Evolutionary conservation across 2,113 vertebrate species (phyloP), one percentile per base, ranked within the genome.

Genomic region (Percopsis transmontana): DNA sequence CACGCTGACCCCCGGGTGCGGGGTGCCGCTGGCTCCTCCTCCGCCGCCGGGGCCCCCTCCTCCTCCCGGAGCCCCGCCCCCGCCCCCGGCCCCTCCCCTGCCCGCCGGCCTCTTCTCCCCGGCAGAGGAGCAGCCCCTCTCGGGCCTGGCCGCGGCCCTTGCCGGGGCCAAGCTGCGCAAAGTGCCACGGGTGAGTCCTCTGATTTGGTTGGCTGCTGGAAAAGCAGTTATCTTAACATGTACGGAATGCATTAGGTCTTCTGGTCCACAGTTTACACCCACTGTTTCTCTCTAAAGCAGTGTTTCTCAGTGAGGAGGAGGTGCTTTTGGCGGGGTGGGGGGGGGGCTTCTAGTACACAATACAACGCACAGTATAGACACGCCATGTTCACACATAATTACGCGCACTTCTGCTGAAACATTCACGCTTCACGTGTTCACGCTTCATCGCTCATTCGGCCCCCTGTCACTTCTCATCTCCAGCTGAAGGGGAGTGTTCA

Each of bases 111-210:
- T 94, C 51, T 94, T 97, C 84, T 94, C 94, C 50, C 88, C 82
- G 62, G 87, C 93, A 2, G 97, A 99, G 72, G 94, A 93, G 84
- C 95, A 93, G 53, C 94, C 95, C 58, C 57, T 95, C 70, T 93
- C 96, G 69, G 96, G 96, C 86, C 89, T 98, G 55, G 96, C 96
- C 69, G 95, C 96, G 53, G 96, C 96, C 12, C 94, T 98, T 10
- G 95, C 96, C 54, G 96, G 96, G 88, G 96, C 97, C 83, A 99
- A 97, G 76, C 93, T 99, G 81, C 92, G 96, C 82, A 98, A 97
- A 91, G 96, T 98, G 86, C 91, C 93, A 71, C 88, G 95, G 94
- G 96, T 99, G 93, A 96, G 87, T 81, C 27, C 27, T 3, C 24
- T 23, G 16, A 13, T 5, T 2, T 24, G 58, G 24, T 45, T 47